Percentiles rank a stretch among this genome's conserved stretches.
phyloP scores from a whole-genome alignment of 2,797 vertebrate genomes.

The Enteromius thamalakanensis region DNA sequence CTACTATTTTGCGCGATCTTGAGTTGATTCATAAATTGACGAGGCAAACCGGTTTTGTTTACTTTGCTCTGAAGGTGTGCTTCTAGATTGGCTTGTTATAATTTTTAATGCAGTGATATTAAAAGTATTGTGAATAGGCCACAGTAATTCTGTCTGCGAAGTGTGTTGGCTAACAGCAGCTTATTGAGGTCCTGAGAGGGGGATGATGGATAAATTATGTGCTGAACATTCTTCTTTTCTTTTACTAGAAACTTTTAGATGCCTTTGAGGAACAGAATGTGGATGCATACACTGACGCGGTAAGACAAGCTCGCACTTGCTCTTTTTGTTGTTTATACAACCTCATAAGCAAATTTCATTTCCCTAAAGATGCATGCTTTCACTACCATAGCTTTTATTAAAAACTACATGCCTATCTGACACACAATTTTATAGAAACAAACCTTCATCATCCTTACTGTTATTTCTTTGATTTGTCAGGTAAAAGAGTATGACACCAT shows the following conservation, averaged over 20 bases:
- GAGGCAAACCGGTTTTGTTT: background rate
- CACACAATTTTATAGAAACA: too few relatives aligned
- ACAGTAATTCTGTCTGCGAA: background rate
- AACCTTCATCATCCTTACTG: background rate
- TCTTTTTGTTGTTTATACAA: background rate
- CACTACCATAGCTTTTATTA: background rate
- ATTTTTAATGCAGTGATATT: background rate
- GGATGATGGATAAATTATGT: background rate
- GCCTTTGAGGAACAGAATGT: slow-evolving; percentile 91
- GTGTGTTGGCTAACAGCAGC: background rate
- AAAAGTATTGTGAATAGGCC: background rate
- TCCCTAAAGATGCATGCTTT: background rate
- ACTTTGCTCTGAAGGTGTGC: background rate
- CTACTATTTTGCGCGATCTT: background rate
- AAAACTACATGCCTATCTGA: too few relatives aligned
- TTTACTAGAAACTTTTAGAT: slow-evolving; percentile 86
- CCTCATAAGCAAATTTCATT: background rate
- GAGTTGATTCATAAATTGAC: background rate
- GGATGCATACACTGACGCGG: slow-evolving; percentile 88
- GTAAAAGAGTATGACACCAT: slow-evolving; percentile 89
- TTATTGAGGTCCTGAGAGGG: background rate
- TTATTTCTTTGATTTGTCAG: slow-evolving; percentile 55
- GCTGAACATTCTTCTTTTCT: slow-evolving; percentile 11
- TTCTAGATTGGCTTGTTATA: background rate
- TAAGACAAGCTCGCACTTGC: slow-evolving; percentile 68